Evolutionary conservation across 2,888 invertebrate genomes (phyloP), one percentile per base, ranked within the genome.

Genomic region (Drosophila testacea): DNA sequence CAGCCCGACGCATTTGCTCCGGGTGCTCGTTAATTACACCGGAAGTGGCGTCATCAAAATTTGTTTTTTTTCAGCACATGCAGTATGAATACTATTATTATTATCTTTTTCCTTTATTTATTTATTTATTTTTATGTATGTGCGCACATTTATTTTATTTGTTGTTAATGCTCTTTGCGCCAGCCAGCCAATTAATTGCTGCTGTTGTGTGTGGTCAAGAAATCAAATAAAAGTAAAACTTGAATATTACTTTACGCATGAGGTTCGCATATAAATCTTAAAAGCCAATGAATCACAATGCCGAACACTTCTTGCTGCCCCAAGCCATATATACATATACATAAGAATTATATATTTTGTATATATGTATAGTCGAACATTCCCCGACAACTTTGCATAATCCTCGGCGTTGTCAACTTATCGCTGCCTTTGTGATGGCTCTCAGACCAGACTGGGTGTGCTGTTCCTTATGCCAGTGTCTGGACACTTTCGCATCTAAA

Each of bases 41-140:
- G 83, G 83, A 83, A 83, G 84, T 86, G 83, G 72, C 78, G 75
- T 83, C 89, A 83, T 73, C 65, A 69, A 69, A 70, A 65, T 67
- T 69, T 65, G 66, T 61, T 73, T 63, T 77, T 44, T 1, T 22
- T 16, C 22, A 42, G 55, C 55, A 42, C 55, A 55, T 65, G 39
- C 66, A 64, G 46, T 42, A 41, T 57, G 34, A 44, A 63, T 57
- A 46, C 46, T n/a, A 16, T 16, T 48, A 60, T 61, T 57, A 48
- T 56, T 38, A 55, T 44, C 57, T 36, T 27, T 52, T 46, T 34
- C 22, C 22, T 7, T 46, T 51, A 42, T 56, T 36, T 34, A 48
- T 44, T 39, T 41, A 36, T 9, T 56, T 63, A 22, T 52, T 56
- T 54, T 56, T 36, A 36, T 44, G 44, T 27, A 13, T 69, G 61